Base-by-base conservation (phyloP, 2,888 invertebrate species). In the Dyspetes luteomarginatus region DNA sequence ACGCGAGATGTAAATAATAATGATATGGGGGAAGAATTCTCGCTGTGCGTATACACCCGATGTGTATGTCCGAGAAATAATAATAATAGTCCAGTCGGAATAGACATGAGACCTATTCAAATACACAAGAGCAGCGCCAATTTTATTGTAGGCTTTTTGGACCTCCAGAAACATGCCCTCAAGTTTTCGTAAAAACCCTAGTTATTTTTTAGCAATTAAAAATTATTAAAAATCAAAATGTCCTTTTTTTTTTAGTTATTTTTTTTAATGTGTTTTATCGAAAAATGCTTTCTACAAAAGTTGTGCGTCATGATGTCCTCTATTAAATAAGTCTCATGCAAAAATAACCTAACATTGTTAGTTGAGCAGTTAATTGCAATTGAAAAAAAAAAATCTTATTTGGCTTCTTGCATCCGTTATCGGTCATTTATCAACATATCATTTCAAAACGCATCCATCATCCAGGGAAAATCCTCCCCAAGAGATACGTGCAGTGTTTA, bases 111-210 rank as follows among this genome's bases (percentile, higher is more conserved):
- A 9, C 9, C 36, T 36, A 36, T 3, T 3, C 36, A 36, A 36
- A 36, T 5, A 36, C 2, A 36, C 36, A 36, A 36, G 36, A 36
- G 36, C 36, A 36, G 36, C 36, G 36, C 36, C 36, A 36, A 36
- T 36, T 58, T n/a, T 58, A n/a, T 58, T 58, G 15, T 9, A 36
- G 28, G 58, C 17, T 58, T 2, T 58, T 58, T 36, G 30, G 58
- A 58, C 58, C 30, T 58, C 26, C 28, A 36, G 30, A n/a, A 58
- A 58, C 36, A 58, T 58, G 58, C 9, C 19, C 3, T 17, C 9
- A 30, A 58, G 30, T 17, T 30, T 30, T 30, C 30, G 58, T 4
- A 19, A 4, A 3, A 50, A 22, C 19, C 22, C 1, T 4, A 36
- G 5, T 9, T 36, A 9, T 36, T 36, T 36, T 36, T 36, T n/a